Evolutionary conservation across 2,888 invertebrate genomes (phyloP).

Genomic region (Malthinus seriepunctatus): DNA sequence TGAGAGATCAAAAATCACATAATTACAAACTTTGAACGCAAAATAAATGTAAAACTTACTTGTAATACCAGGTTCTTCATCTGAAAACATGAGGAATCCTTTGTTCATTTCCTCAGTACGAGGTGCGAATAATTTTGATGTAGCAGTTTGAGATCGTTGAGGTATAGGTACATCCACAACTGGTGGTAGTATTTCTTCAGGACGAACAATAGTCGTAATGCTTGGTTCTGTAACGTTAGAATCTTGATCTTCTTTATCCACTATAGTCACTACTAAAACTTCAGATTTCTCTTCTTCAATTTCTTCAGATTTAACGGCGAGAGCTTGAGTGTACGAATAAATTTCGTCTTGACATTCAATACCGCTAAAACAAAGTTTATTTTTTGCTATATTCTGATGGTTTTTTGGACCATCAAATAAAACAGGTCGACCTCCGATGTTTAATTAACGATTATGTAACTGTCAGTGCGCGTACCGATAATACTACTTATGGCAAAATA

Average conservation of each 20-base stretch:
- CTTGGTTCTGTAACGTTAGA: neutral
- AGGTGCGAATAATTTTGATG: constrained; percentile 77
- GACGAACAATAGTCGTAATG: neutral
- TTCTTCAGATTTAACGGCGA: constrained; percentile 37
- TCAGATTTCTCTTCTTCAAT: constrained; percentile 15
- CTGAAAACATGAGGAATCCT: constrained; percentile 86
- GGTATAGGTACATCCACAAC: constrained; percentile 20
- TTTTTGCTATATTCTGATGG: neutral
- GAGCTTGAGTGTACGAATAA: constrained; percentile 66
- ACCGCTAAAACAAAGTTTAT: constrained; percentile 61
- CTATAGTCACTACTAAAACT: constrained; percentile 32
- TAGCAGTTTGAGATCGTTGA: constrained; percentile 66
- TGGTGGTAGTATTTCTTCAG: constrained; percentile 10
- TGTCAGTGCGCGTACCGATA: constrained; percentile 10
- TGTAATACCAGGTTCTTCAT: constrained; percentile 80
- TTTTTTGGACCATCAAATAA: neutral
- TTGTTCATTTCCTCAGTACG: constrained; percentile 92
- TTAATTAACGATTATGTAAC: constrained; percentile 3
- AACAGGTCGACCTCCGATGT: constrained; percentile 4
- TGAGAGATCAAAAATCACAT: too few species aligned
- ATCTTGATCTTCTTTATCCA: constrained; percentile 13
- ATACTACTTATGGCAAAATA: neutral
- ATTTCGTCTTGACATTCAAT: constrained; percentile 80
- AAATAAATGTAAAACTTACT: constrained; percentile 66
- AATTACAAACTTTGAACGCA: too few species aligned